Percentiles rank a stretch among this genome's conserved stretches.
Evolutionary conservation across 2,888 invertebrate genomes (phyloP).

Genomic region (Apeira syringaria): DNA sequence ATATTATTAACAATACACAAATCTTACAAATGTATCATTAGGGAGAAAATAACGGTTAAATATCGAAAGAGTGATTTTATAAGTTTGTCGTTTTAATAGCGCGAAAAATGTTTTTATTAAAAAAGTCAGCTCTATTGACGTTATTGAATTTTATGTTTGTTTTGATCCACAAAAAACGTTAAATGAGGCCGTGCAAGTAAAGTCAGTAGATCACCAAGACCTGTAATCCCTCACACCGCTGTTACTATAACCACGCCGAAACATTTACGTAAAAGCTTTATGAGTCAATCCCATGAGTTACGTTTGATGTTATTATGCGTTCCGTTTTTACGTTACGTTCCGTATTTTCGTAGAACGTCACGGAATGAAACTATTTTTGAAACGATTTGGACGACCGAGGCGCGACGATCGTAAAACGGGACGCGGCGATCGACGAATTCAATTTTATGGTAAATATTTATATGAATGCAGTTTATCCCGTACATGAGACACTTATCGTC

Average conservation of each 20-base stretch:
- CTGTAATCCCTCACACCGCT: slow-evolving; percentile 27
- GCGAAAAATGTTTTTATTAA: no score
- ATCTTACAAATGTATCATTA: no score
- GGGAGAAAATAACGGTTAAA: no score
- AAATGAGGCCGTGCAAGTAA: no score
- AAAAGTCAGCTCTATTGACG: no score
- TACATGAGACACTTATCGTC: slow-evolving; percentile 28
- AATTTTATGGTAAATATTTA: slow-evolving; percentile 59
- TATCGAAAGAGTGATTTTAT: no score
- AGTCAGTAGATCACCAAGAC: no score
- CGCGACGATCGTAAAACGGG: slow-evolving; percentile 59
- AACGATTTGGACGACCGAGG: slow-evolving; percentile 50
- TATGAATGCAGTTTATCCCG: slow-evolving; percentile 37
- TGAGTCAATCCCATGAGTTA: slow-evolving; percentile 70
- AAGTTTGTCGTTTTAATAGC: no score
- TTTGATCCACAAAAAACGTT: no score
- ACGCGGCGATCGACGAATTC: slow-evolving; percentile 66
- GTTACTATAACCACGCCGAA: slow-evolving; percentile 31
- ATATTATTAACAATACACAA: no score
- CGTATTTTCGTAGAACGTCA: slow-evolving; percentile 49
- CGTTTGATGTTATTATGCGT: slow-evolving; percentile 70
- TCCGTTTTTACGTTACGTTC: slow-evolving; percentile 69
- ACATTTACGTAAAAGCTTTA: slow-evolving; percentile 68
- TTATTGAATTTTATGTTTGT: no score
- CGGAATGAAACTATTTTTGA: slow-evolving; percentile 70